Percentiles rank a stretch among this genome's conserved stretches.
Evolutionary conservation across 1,140 invertebrate genomes (phyloP).

Genomic region (Ips typographus): DNA sequence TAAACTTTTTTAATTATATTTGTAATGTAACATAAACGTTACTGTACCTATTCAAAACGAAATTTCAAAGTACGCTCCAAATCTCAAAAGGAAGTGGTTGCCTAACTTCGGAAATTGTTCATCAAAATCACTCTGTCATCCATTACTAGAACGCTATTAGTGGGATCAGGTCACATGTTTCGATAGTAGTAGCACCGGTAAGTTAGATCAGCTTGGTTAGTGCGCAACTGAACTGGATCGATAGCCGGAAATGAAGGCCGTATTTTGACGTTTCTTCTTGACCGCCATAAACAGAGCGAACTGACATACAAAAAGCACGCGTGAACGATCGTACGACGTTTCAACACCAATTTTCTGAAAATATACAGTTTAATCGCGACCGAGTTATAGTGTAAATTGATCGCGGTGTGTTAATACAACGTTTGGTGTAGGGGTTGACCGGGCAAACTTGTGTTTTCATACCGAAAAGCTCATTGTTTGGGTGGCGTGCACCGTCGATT

Average conservation of each 20-base stretch:
- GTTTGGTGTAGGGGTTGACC: background rate
- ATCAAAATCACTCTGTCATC: background rate
- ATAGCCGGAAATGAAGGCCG: background rate
- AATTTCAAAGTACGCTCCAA: too few species aligned
- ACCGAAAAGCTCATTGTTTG: slow-evolving; percentile 5
- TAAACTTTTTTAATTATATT: too few species aligned
- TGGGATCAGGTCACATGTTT: background rate
- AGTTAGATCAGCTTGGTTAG: background rate
- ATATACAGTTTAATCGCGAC: slow-evolving; percentile 18
- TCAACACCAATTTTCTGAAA: slow-evolving; percentile 8
- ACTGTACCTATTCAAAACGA: too few species aligned
- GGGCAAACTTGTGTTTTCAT: slow-evolving; percentile 13
- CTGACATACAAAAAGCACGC: slow-evolving; percentile 42
- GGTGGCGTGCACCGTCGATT: slow-evolving; percentile 6
- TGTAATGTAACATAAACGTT: too few species aligned
- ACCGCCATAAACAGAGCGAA: slow-evolving; percentile 44
- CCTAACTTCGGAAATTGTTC: background rate
- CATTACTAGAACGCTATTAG: background rate
- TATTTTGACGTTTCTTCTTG: slow-evolving; percentile 36
- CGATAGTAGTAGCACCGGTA: background rate
- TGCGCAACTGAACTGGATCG: background rate
- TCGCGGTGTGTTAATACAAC: background rate
- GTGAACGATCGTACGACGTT: slow-evolving; percentile 30
- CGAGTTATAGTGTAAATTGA: background rate
- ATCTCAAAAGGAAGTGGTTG: too few species aligned